Evolutionary conservation across 1,140 invertebrate species (phyloP), one percentile per base, ranked within the genome.

Genomic region (Drosophila simulans): DNA sequence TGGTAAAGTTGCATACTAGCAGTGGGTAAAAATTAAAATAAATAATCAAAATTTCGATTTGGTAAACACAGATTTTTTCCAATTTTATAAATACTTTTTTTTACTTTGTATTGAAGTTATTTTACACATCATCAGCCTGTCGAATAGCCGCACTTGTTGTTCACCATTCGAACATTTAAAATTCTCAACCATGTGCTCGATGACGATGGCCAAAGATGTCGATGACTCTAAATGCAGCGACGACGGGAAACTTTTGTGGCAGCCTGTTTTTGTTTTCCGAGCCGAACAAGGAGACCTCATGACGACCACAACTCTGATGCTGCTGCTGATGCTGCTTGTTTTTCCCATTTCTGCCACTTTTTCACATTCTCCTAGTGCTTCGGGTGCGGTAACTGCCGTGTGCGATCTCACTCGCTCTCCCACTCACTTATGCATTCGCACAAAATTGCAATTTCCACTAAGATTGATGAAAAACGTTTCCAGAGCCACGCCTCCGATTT

Each of bases 371-470:
- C 46, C 17, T 45, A 17, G 48, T 43, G 13, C 31, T 57, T 4
- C 8, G 42, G 13, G 12, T 51, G 42, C 46, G 60, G 63, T 35
- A 35, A 17, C 59, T 46, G 45, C 54, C n/a, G 15, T 52, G 4
- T 31, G 15, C 49, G 49, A 7, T 52, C 31, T 52, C 31, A 17
- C 48, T 22, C 31, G 17, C 35, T 51, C 51, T 52, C 66, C 8
- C 42, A 80, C 84, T 84, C 68, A 77, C 76, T 89, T 89, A 89
- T 89, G 77, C 59, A 89, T 84, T 89, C 84, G 55, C 84, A 84
- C 65, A 84, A 89, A 89, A 89, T 89, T 89, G 84, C 84, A 89
- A 89, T 89, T 89, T 85, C 85, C 84, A 89, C 84, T 88, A 89
- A 89, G 80, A 89, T 89, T 84, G 84, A 88, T 88, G 84, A 88